These are phyloP conservation scores for Tinea pellionella DNA, from an alignment of 2,888 invertebrate genomes.

Conservation along the genomic window DNA sequence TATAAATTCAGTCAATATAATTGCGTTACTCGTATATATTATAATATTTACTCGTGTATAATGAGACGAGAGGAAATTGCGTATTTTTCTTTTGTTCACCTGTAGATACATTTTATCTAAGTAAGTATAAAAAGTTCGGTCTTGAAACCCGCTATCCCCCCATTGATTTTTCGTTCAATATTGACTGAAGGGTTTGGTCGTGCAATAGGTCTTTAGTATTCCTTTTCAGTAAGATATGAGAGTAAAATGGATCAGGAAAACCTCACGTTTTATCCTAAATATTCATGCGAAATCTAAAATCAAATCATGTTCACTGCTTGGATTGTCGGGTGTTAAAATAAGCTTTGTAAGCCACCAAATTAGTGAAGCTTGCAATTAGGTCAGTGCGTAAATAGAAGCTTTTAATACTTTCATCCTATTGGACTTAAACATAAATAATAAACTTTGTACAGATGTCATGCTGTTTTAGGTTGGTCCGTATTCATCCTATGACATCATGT, in stretches of 20 bases:
- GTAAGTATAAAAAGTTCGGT: neutral
- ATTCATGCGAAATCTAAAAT: neutral
- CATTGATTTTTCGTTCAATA: constrained; percentile 2
- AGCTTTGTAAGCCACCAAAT: neutral
- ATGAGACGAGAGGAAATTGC: too few species aligned
- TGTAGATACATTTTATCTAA: too few species aligned
- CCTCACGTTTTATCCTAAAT: neutral
- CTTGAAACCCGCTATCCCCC: neutral
- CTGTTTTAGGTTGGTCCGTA: too few species aligned
- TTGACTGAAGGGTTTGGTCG: neutral
- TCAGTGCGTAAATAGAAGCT: neutral
- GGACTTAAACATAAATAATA: neutral
- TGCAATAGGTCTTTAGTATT: neutral
- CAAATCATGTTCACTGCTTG: too few species aligned
- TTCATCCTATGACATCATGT: too few species aligned
- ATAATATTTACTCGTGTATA: too few species aligned
- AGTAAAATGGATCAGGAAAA: neutral
- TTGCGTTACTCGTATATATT: too few species aligned
- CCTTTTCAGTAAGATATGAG: neutral
- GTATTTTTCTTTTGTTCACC: too few species aligned
- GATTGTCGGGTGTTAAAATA: too few species aligned
- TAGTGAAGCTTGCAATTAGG: neutral
- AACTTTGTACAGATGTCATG: too few species aligned
- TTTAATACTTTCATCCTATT: neutral
- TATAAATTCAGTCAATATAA: too few species aligned